A percentile compares a stretch with the other conserved stretches of the same genome.
Conservation (phyloP, 1,140 invertebrate genomes). For the Gryon sp. region DNA sequence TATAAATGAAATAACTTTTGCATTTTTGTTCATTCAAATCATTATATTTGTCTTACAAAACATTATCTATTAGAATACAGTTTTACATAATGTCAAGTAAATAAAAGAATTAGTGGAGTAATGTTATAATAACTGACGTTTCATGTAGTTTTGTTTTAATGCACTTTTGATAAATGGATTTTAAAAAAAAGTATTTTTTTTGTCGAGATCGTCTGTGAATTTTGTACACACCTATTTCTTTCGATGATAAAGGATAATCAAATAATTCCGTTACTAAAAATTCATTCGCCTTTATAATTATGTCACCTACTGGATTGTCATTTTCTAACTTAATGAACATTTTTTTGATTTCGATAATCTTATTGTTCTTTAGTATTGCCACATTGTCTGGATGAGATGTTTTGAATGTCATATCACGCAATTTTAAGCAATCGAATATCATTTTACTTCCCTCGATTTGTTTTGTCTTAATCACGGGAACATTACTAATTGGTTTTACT, state of each 20-base stretch:
- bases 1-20: too few relatives aligned
- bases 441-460: conserved; percentile 1
- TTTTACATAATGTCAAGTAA: too few relatives aligned
- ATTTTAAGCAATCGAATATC: conserved; percentile 6
- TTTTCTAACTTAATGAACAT: conserved; percentile 8
- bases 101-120: too few relatives aligned
- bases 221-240: conserved; percentile 16
- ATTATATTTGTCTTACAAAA: too few relatives aligned
- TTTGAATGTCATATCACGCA: conserved; percentile 4
- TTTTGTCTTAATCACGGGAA: background rate
- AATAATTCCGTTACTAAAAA: background rate
- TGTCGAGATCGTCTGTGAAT: too few relatives aligned
- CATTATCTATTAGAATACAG: too few relatives aligned
- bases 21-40: too few relatives aligned
- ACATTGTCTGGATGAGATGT: conserved; percentile 4
- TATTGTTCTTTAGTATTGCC: background rate
- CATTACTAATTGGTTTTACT: background rate
- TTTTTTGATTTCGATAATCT: conserved; percentile 15
- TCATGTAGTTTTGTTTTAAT: too few relatives aligned
- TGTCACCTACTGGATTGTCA: conserved; percentile 3
- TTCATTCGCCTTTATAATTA: conserved; percentile 1
- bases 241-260: conserved; percentile 6
- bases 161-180: too few relatives aligned
- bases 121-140: too few relatives aligned
- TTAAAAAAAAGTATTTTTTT: too few relatives aligned